Evolutionary conservation across 2,888 invertebrate genomes (phyloP), one percentile per base, ranked within the genome.

Genomic region (Calliopum simillimum): DNA sequence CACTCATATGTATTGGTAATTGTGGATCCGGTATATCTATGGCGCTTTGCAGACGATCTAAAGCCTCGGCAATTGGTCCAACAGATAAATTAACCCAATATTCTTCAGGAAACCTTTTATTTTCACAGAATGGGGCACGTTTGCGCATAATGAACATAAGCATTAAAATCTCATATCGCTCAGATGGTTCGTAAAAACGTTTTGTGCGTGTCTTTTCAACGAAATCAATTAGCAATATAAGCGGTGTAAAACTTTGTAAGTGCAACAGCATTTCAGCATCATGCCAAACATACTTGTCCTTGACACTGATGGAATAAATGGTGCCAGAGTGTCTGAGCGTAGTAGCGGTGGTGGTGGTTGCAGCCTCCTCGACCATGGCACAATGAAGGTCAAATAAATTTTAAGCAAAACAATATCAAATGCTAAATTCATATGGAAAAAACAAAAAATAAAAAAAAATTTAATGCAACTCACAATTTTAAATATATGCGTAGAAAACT

Each of bases 61-160:
- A 46, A 2, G 65, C 65, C 56, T 66, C 65, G 44, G 79, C 81
- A 56, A 79, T 78, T 3, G 82, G 79, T 1, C 82, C 82, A 13
- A 83, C 81, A 1, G 83, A 83, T 1, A 82, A 70, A 73, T 82
- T 82, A 1, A 82, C 83, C 83, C 83, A 82, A 64, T 82, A 83
- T 53, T 82, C 82, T 5, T 79, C 80, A n/a, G 82, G 82, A 71
- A 82, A 82, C n/a, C 82, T 80, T 64, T 82, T 82, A 51, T 83
- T 83, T 74, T 82, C 83, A 62, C 82, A 83, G 63, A 82, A 82
- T 8, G 82, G 82, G 71, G 82, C 82, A 1, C 81, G 79, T 62
- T 80, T 81, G 12, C 82, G 79, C 78, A 82, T 79, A 19, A 82
- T 81, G 46, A 81, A 83, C 2, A 82, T 80, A 16, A 83, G 71